phyloP scores from a whole-genome alignment of 2,888 invertebrate genomes.

The Patella ulyssiponensis region DNA sequence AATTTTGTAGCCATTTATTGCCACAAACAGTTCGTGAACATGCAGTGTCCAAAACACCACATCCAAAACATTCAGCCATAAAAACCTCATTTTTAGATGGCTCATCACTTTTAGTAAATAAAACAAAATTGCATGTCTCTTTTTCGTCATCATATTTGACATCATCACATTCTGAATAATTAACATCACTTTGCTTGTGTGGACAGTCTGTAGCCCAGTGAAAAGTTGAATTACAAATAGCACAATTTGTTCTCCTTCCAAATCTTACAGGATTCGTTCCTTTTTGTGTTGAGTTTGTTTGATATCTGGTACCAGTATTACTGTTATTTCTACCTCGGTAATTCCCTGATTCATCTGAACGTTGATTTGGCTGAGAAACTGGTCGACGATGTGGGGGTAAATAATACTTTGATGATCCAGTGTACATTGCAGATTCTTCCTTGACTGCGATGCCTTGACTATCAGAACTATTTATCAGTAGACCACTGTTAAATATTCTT shows the following conservation, averaged over 20 bases:
- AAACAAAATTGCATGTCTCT: background rate
- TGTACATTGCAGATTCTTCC: background rate
- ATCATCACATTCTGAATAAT: conserved; percentile 1
- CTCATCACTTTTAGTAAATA: background rate
- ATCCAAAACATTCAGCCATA: conserved; percentile 22
- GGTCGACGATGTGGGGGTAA: too few relatives aligned
- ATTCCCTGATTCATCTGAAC: too few relatives aligned
- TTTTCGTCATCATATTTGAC: background rate
- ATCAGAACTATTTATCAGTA: conserved; percentile 1
- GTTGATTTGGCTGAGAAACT: too few relatives aligned
- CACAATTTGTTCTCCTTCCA: conserved; percentile 15
- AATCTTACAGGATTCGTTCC: background rate
- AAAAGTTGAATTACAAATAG: conserved; percentile 20
- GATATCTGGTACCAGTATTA: too few relatives aligned
- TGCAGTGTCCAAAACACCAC: conserved; percentile 24
- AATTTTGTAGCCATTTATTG: background rate
- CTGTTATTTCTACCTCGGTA: too few relatives aligned
- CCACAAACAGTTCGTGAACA: conserved; percentile 10
- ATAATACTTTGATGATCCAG: background rate
- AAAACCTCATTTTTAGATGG: conserved; percentile 20
- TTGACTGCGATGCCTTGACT: background rate
- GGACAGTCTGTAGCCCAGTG: conserved; percentile 27
- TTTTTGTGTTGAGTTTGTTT: background rate
- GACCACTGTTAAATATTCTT: background rate
- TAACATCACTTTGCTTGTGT: background rate